phyloP scores from a whole-genome alignment of 2,888 invertebrate species.

The Pristionchus entomophagus region DNA sequence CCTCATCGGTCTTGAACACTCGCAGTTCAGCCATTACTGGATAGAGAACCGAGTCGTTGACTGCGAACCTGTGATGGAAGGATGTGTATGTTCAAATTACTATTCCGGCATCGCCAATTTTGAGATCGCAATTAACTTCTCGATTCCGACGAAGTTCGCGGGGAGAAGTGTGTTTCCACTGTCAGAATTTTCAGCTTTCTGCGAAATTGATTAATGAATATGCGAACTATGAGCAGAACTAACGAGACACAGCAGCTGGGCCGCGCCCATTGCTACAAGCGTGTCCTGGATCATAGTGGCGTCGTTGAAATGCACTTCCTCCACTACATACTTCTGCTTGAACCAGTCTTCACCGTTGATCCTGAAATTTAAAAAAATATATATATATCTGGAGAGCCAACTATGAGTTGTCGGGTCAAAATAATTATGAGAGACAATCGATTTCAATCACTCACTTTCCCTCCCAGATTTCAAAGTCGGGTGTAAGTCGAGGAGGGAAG shows the following conservation, averaged over 20 bases:
- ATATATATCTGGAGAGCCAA: too few relatives aligned
- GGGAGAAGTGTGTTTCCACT: constrained; percentile 87
- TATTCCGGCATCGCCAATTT: too few relatives aligned
- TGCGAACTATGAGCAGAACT: constrained; percentile 75
- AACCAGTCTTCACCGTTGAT: constrained; percentile 85
- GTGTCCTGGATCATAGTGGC: constrained; percentile 80
- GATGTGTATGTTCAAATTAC: too few relatives aligned
- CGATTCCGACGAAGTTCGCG: constrained; percentile 89
- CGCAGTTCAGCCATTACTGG: constrained; percentile 89
- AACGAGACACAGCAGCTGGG: constrained; percentile 83
- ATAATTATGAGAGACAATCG: too few relatives aligned
- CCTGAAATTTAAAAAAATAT: too few relatives aligned
- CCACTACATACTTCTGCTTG: constrained; percentile 86
- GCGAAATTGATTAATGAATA: constrained; percentile 56
- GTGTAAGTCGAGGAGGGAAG: constrained; percentile 89
- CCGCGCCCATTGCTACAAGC: constrained; percentile 81
- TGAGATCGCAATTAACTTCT: constrained; percentile 82
- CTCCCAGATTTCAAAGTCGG: constrained; percentile 93
- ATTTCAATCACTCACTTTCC: constrained; percentile 84
- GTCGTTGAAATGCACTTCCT: constrained; percentile 81
- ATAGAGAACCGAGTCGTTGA: constrained; percentile 85
- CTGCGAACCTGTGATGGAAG: constrained; percentile 81
- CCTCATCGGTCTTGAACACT: constrained; percentile 81
- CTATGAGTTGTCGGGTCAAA: too few relatives aligned
- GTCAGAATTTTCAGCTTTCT: constrained; percentile 92